Conservation (phyloP, 1,140 invertebrate genomes). For the Cherax destructor region DNA sequence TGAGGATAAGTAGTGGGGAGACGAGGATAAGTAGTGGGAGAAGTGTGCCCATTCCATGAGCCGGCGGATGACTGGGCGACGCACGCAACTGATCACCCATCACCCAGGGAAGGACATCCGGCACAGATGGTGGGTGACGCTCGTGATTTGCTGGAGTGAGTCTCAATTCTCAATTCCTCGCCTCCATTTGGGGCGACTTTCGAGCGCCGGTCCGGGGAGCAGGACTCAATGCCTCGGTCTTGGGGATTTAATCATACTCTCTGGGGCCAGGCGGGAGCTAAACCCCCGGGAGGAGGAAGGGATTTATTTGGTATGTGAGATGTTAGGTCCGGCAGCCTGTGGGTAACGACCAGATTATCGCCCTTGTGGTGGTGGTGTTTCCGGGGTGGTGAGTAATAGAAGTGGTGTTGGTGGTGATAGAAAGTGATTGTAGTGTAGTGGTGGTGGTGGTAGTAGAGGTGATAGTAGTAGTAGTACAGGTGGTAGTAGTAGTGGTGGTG, state of each 20-base stretch:
- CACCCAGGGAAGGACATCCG: neutral
- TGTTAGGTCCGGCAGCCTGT: neutral
- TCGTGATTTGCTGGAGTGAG: neutral
- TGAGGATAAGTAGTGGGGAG: neutral
- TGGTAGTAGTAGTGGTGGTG: too few relatives aligned
- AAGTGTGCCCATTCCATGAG: neutral
- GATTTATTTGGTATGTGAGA: neutral
- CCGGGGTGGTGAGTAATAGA: too few relatives aligned
- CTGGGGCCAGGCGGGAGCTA: neutral
- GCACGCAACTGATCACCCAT: neutral
- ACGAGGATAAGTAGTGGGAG: neutral
- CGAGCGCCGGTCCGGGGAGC: neutral
- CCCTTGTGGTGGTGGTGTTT: neutral
- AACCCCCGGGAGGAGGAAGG: neutral
- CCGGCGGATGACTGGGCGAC: neutral
- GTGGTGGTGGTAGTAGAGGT: too few relatives aligned
- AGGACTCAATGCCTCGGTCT: neutral
- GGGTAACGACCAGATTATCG: neutral
- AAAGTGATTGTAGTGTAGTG: too few relatives aligned
- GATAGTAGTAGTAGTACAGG: too few relatives aligned
- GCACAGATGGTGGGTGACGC: neutral
- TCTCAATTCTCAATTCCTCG: neutral
- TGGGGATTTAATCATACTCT: neutral
- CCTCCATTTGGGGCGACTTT: neutral
- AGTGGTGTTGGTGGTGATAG: too few relatives aligned